Base-by-base conservation (phyloP, 92 coral and sea anemone genomes). In the Zoanthus gigantus region DNA sequence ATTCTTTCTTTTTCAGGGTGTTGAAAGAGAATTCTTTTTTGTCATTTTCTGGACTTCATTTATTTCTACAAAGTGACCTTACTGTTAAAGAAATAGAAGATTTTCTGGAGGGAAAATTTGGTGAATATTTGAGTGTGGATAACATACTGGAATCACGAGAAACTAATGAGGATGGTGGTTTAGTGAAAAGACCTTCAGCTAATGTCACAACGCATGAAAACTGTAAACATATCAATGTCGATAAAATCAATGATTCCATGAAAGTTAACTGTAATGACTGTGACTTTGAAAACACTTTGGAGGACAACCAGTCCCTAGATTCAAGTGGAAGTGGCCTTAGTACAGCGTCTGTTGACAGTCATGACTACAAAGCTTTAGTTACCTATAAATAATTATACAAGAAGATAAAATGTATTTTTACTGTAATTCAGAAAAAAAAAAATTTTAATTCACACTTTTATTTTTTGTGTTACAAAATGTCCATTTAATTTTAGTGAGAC, bases 21-120 rank as follows among this genome's bases (percentile, higher is more conserved):
- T 76, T 92, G 42, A 89, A 88, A 68, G 77, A 91, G 67, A 92
- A 86, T 71, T 82, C 88, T 53, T 96, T 81, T 89, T 90, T 96
- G 14, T 96, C 99, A 17, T 96, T 86, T 88, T 89, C 94, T 86
- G 99, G 99, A 71, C 95, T 96, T 32, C 99, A 96, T 79, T 89
- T 96, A 73, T 96, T 96, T 89, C 92, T 96, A 83, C 99, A 96
- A 93, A 95, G 95, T 18, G 94, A 94, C 71, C 94, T 96, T 32
- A 89, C 98, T 56, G 50, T 89, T 5, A 84, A 84, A 23, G 95
- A 96, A 91, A 96, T 96, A 42, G 92, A 96, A 47, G 88, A 84
- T 30, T 96, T 93, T 86, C 90, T 96, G 48, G 89, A 92, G 23
- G 99, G 98, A 15, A 93, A 93, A 87, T 93, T 88, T 79, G 91